phyloP scores from a whole-genome alignment of 1,140 invertebrate species.

The Cyclargus thomasi region DNA sequence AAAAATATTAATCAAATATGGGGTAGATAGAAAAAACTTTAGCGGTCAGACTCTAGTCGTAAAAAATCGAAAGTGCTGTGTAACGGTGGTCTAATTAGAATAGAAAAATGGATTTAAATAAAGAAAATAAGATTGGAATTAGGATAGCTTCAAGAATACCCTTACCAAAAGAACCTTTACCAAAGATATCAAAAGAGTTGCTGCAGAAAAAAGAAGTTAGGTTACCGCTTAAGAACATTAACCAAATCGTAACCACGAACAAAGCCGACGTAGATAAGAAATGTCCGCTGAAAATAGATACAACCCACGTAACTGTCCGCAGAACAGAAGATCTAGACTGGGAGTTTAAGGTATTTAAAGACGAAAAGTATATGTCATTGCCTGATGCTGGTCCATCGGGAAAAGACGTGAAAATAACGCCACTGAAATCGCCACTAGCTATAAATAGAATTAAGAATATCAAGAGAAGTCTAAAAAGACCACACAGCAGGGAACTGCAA shows the following conservation, averaged over 20 bases:
- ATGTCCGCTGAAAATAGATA: neutral
- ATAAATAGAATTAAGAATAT: constrained; percentile 48
- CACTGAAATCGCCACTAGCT: constrained; percentile 24
- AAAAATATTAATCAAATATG: no score
- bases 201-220: neutral
- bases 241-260: neutral
- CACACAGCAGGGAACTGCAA: constrained; percentile 55
- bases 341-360: neutral
- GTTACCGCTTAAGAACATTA: neutral
- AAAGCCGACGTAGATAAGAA: neutral
- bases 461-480: constrained; percentile 55
- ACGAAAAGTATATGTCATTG: no score
- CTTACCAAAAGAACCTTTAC: neutral
- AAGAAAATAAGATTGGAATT: neutral
- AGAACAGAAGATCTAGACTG: neutral
- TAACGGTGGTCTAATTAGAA: neutral
- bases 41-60: no score
- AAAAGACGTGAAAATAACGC: neutral
- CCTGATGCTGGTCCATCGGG: no score
- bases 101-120: neutral
- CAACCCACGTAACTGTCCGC: neutral
- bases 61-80: neutral
- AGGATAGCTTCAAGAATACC: neutral
- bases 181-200: neutral
- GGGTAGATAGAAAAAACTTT: no score